These are phyloP conservation scores for Kryptopterus vitreolus DNA, from an alignment of 2,797 vertebrate genomes.

Conservation along the genomic window DNA sequence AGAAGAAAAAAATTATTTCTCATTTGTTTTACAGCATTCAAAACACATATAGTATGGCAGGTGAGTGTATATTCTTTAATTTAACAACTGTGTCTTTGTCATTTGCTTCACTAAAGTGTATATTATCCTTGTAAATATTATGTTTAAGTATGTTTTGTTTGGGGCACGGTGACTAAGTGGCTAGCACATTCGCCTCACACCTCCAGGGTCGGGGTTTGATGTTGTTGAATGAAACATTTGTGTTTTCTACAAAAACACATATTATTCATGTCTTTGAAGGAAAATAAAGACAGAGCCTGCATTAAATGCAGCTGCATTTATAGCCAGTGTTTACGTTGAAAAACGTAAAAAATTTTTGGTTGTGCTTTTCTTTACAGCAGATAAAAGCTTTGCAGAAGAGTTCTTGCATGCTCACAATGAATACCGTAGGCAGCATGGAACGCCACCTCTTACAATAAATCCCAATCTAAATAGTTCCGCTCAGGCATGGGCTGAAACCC, in stretches of 20 bases:
- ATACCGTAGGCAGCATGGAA: slow-evolving; percentile 61
- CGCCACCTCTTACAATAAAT: slow-evolving; percentile 54
- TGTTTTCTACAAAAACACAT: too few species aligned
- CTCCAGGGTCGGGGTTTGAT: too few species aligned
- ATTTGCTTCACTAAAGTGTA: background rate
- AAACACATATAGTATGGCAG: slow-evolving; percentile 14
- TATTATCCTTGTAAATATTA: background rate
- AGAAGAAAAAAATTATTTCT: background rate
- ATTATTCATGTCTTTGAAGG: background rate
- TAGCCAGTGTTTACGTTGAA: background rate
- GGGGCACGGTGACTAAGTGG: too few species aligned
- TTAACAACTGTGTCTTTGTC: background rate
- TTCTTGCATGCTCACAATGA: slow-evolving; percentile 69
- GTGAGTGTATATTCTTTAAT: background rate
- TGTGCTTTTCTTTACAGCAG: background rate
- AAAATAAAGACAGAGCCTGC: background rate
- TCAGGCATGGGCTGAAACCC: slow-evolving; percentile 68
- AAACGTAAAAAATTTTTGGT: too few species aligned
- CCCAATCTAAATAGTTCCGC: slow-evolving; percentile 50
- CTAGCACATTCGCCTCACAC: too few species aligned
- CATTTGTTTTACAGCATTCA: slow-evolving; percentile 16
- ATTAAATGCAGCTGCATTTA: background rate
- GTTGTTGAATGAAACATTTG: too few species aligned
- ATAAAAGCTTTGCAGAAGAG: slow-evolving; percentile 59
- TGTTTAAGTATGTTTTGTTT: too few species aligned